Percentiles rank a stretch among this genome's conserved stretches.
Conservation (phyloP, 1,140 invertebrate species). For the Listronotus oregonensis region DNA sequence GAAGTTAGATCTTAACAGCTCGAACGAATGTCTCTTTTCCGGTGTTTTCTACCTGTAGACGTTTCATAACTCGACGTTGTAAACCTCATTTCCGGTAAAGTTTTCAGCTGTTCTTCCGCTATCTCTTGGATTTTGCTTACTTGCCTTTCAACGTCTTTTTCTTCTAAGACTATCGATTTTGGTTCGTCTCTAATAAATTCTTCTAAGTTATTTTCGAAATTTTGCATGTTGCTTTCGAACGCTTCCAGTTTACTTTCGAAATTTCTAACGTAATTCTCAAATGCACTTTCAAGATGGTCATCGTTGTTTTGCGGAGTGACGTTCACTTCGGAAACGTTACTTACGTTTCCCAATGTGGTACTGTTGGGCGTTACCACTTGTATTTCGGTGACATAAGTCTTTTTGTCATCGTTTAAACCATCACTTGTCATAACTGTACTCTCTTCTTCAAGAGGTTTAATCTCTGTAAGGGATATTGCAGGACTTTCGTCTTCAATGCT, state of each 20-base stretch:
- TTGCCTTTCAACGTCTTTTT: slow-evolving; percentile 49
- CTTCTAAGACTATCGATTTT: slow-evolving; percentile 34
- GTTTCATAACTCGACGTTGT: slow-evolving; percentile 64
- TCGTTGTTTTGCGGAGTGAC: slow-evolving; percentile 31
- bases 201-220: slow-evolving; percentile 42
- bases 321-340: slow-evolving; percentile 47
- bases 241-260: slow-evolving; percentile 46
- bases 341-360: not conserved
- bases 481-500: slow-evolving; percentile 29
- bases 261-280: slow-evolving; percentile 51
- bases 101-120: slow-evolving; percentile 52
- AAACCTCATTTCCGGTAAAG: slow-evolving; percentile 62
- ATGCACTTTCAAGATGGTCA: slow-evolving; percentile 46
- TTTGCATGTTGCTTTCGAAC: slow-evolving; percentile 46
- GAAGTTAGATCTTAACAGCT: slow-evolving; percentile 57
- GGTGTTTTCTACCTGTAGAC: slow-evolving; percentile 49
- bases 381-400: slow-evolving; percentile 54
- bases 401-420: slow-evolving; percentile 24
- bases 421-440: slow-evolving; percentile 25
- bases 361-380: slow-evolving; percentile 47
- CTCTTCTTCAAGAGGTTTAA: slow-evolving; percentile 10
- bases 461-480: slow-evolving; percentile 21
- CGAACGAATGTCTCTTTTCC: slow-evolving; percentile 58
- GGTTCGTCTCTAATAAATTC: slow-evolving; percentile 35
- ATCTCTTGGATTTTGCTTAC: slow-evolving; percentile 52